Percentiles rank a stretch among this genome's conserved stretches.
Conservation (phyloP, 2,797 vertebrate species). For the Natrix natrix region DNA sequence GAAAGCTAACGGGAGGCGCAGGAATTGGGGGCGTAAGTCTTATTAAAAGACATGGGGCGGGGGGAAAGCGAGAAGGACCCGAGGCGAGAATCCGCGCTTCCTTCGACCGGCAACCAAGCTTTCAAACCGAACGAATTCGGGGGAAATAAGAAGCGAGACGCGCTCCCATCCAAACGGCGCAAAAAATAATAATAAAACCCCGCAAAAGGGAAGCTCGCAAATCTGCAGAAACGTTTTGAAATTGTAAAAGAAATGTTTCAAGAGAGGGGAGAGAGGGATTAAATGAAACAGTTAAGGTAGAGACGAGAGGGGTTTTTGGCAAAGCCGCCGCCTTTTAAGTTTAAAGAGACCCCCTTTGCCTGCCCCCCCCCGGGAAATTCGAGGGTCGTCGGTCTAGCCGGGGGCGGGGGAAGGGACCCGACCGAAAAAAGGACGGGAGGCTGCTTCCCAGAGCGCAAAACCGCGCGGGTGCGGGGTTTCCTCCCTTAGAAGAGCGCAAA, state of each 20-base stretch:
- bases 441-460: not conserved
- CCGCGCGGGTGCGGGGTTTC: not conserved
- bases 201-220: not conserved
- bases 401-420: not conserved
- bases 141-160: not conserved
- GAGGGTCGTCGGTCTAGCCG: not conserved
- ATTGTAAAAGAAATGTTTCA: not conserved
- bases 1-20: not conserved
- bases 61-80: not conserved
- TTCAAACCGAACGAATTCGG: not conserved
- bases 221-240: not conserved
- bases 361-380: not conserved
- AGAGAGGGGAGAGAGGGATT: not conserved
- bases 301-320: not conserved
- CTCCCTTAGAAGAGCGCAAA: not conserved
- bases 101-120: not conserved
- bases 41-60: not conserved
- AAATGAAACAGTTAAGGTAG: not conserved
- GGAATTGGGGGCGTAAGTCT: not conserved
- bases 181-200: not conserved
- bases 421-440: not conserved
- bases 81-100: not conserved
- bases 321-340: not conserved
- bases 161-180: not conserved
- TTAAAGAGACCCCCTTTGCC: not conserved